These are phyloP conservation scores for Acanthaster planci DNA, from an alignment of 35 echinoderm and acorn worm genomes.

Conservation along the genomic window DNA sequence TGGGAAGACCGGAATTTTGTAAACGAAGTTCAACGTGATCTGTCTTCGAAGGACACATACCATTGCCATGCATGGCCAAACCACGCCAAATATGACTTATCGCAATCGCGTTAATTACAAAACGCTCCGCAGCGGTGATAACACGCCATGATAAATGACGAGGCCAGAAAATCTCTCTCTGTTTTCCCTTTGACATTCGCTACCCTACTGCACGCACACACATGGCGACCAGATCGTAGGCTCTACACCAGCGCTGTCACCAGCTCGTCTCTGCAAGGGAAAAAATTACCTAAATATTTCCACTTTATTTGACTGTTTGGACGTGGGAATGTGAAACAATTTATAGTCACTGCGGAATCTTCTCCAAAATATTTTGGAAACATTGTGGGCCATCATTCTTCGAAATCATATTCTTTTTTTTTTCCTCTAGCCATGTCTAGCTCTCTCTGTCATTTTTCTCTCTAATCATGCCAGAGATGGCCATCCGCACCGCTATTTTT, in stretches of 20 bases:
- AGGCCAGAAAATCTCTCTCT: not conserved
- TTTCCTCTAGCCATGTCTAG: not conserved
- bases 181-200: not conserved
- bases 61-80: no score
- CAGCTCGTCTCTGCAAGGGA: not conserved
- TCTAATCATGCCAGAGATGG: not conserved
- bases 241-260: not conserved
- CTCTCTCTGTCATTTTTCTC: not conserved
- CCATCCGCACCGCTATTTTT: not conserved
- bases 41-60: no score
- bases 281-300: constrained; percentile 26
- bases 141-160: constrained; percentile 7
- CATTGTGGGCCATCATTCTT: constrained; percentile 19
- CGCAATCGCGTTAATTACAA: not conserved
- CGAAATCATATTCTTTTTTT: constrained; percentile 20
- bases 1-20: no score
- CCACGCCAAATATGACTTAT: not conserved
- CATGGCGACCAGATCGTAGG: constrained; percentile 6
- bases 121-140: not conserved
- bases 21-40: no score
- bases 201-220: not conserved
- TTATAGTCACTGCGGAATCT: constrained; percentile 18
- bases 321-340: constrained; percentile 29
- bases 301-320: constrained; percentile 23
- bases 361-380: constrained; percentile 32